Evolutionary conservation across 2,113 vertebrate species (phyloP), one percentile per base, ranked within the genome.

Genomic region (Mobula birostris): DNA sequence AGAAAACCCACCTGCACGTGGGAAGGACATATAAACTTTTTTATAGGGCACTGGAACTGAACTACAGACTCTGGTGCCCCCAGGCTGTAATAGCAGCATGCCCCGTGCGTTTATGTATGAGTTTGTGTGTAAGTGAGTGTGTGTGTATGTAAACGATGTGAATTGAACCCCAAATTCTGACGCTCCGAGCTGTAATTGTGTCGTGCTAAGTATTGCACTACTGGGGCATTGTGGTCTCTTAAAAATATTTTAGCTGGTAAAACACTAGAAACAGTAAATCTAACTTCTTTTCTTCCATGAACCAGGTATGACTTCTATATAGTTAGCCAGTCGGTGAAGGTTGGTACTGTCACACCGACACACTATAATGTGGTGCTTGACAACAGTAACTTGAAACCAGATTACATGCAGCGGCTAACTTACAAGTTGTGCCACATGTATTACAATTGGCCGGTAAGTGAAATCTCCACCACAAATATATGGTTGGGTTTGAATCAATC

Each of bases 351-450:
- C 0, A 95, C 97, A 0, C 98, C 99, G 0, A 99, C 99, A 0
- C 98, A 99, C 66, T 99, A 99, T 95, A 99, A 99, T 0, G 98
- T 99, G 0, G 96, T 99, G 88, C 99, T 98, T 0, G 98, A 99
- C 96, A 98, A 93, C 74, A 98, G 98, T 0, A 97, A 97, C 76
- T 96, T 99, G 94, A 99, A 99, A 94, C 98, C 98, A 0, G 99
- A 99, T 95, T 97, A 99, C 7, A 96, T 99, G 95, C 99, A 99
- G 96, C 96, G 98, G 94, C 96, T 99, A 0, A 99, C 98, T 0
- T 99, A 99, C 96, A 99, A 99, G 87, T 96, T 99, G 0, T 99
- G 98, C 94, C 98, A 99, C 94, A 95, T 99, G 97, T 99, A 99
- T 95, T 99, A 98, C 95, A 99, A 99, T 96, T 99, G 98, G 98